Base-by-base conservation (phyloP, 2,888 invertebrate species). In the Meiosimyza platycephala region DNA sequence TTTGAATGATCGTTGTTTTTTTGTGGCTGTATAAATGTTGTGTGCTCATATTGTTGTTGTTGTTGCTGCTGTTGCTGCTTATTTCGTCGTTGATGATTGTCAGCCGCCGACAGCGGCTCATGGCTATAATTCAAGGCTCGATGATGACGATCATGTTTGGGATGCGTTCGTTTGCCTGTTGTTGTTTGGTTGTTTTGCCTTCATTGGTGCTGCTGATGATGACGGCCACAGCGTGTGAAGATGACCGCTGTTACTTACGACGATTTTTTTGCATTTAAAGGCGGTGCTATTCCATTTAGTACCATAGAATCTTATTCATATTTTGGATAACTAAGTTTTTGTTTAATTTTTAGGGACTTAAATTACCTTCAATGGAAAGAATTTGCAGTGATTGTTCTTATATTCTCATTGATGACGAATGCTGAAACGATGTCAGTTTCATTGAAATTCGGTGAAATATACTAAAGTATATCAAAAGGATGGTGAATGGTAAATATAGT, bases 121-220 rank as follows among this genome's bases (percentile, higher is more conserved):
- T 78, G 82, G 82, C 80, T 82, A 84, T 83, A 84, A 84, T 80
- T 84, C 82, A 84, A 83, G 80, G 81, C 80, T 81, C 82, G 81
- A 81, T 80, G 81, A 80, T 54, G 65, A 18, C 65, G 52, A 62
- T 13, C 54, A 63, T 54, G 54, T 51, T 16, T 63, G 60, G 40
- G 62, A 48, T 6, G 73, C 69, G 79, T 28, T 28, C 28, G 28
- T 28, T 28, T 28, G 28, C 28, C 78, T 74, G 72, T 78, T 77
- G 33, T 0, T n/a, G n/a, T n/a, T n/a, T 22, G 47, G 11, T 55
- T 47, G n/a, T 16, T 16, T n/a, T 71, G 16, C 28, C 62, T 51
- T 47, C 47, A 9, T 18, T 69, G 57, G 33, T 40, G 70, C 60
- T 47, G 60, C 67, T 33, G 22, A 33, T 18, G 63, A 52, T 28